Base-by-base conservation (phyloP, 2,113 vertebrate genomes). In the Gambusia holbrooki region DNA sequence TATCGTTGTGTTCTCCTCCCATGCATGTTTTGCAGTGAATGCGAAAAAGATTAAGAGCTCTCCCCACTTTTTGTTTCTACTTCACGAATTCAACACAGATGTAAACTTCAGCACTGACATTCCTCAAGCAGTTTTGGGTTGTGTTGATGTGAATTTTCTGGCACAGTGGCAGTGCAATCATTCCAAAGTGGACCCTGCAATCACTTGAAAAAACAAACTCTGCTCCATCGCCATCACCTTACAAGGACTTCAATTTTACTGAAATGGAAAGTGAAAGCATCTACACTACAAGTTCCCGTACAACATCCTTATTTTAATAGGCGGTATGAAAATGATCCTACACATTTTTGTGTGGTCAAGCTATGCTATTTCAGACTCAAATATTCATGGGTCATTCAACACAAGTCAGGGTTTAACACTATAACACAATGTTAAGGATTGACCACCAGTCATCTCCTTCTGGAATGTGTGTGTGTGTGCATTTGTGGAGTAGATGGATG, bases 261-360 rank as follows among this genome's bases (percentile, higher is more conserved):
- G 74, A 89, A 83, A 81, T 60, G 29, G 67, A 67, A 84, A 81
- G 65, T 76, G 30, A 82, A 84, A 86, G 73, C 37, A 74, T 68
- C 22, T 32, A 67, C 61, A 35, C 28, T 58, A 54, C 30, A 33
- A 5, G 48, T 32, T 84, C 48, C 71, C 70, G 62, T 84, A 69
- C 2, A 5, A 80, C 66, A 86, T 67, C 17, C 14, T 8, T 73
- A 14, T 45, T 17, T 66, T 68, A 32, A 77, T 85, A 58, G 81
- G 8, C 10, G 45, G 27, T 76, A 74, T 69, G 37, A 63, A 62
- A 8, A 72, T 12, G 42, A 45, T 4, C 5, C 15, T 45, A 17
- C 42, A 37, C 6, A 7, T 19, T 51, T 51, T 54, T 19, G 15
- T 58, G 51, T 25, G 1, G 17, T 10, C 2, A n/a, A 6, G 2